A percentile compares a stretch with the other conserved stretches of the same genome.
These are phyloP conservation scores for Varanus komodoensis DNA, from an alignment of 2,113 vertebrate genomes.

Conservation along the genomic window DNA sequence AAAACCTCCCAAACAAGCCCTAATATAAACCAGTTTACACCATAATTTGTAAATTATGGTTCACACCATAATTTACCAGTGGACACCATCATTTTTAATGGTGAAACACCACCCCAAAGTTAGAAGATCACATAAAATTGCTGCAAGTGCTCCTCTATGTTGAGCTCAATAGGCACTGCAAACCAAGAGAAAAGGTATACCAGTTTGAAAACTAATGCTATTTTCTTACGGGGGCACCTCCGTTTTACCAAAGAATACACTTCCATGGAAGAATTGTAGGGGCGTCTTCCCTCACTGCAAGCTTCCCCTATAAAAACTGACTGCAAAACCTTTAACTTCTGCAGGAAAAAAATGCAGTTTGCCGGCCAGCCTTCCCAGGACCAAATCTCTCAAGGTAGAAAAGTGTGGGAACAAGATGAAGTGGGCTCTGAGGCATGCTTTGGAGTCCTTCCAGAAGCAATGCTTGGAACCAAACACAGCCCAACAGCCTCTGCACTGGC, in stretches of 20 bases:
- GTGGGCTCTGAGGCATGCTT: not conserved
- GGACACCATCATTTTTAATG: no score
- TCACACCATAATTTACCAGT: not conserved
- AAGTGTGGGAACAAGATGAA: no score
- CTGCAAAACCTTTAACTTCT: not conserved
- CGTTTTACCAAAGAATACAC: not conserved
- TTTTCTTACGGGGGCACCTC: not conserved
- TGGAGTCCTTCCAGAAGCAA: not conserved
- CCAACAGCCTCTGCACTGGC: not conserved
- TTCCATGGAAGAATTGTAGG: not conserved
- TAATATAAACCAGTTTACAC: no score
- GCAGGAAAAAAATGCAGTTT: not conserved
- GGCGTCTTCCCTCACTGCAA: no score
- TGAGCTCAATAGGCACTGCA: not conserved
- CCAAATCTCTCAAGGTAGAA: not conserved
- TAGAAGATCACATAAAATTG: not conserved
- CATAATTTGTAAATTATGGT: no score
- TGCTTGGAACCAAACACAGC: not conserved
- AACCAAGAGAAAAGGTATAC: not conserved
- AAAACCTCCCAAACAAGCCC: no score
- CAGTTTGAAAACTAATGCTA: not conserved
- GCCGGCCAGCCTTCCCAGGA: not conserved
- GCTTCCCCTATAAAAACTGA: not conserved
- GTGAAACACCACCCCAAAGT: not conserved
- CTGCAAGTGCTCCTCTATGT: not conserved